Base-by-base conservation (phyloP, 2,797 vertebrate species). In the Gadopsis bispinosus region DNA sequence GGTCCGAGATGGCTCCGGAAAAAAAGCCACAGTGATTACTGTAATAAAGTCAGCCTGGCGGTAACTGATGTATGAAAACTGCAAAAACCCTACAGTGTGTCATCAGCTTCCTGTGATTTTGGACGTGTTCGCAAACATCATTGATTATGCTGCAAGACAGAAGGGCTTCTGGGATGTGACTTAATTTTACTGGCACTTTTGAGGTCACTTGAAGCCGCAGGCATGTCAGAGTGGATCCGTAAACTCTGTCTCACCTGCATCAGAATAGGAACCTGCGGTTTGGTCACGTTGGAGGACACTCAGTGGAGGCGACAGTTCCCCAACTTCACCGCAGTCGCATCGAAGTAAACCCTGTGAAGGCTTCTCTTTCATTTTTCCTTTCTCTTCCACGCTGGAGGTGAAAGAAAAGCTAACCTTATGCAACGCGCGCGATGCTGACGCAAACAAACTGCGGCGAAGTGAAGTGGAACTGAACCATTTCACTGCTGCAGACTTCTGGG, bases 351-450 rank as follows among this genome's bases (percentile, higher is more conserved):
- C 5, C 7, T 39, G 12, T n/a, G 5, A 0, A 0, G 5, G 17
- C 50, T 59, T 72, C 60, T 59, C 8, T 83, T 80, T 74, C 31
- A 48, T n/a, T 73, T 76, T 66, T 68, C 39, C 64, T 83, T 81
- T 75, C 73, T 64, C 56, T 50, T 60, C 45, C 33, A 1, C 0
- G 1, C 7, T 5, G 26, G 26, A 29, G 22, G 6, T 58, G 33
- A 41, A 65, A 22, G n/a, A 80, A 43, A 48, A 22, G 48, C 35
- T 35, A 1, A 16, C 17, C 10, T 20, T 2, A 35, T 35, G 35
- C 7, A 8, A 43, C 8, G 12, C 0, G 29, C 31, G 33, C 8
- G 20, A 37, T 2, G 51, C 22, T 69, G 67, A 63, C 66, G 33
- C 51, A 73, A 22, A 14, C 37, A 7, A 16, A 5, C 6, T 6